These are phyloP conservation scores for Beris chalybata DNA, from an alignment of 2,888 invertebrate genomes.

Conservation along the genomic window DNA sequence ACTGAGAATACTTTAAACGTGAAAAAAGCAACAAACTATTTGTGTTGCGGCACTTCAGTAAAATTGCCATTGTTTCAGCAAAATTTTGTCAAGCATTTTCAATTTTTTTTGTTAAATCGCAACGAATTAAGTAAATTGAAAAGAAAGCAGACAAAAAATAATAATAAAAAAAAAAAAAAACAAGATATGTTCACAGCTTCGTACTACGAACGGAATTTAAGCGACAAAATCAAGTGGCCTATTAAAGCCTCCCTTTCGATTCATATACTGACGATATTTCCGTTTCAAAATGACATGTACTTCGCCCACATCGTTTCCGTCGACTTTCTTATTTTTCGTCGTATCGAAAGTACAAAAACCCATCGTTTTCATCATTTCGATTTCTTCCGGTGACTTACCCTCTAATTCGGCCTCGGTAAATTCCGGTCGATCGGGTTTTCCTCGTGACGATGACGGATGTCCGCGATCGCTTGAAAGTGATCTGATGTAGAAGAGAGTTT, in stretches of 20 bases:
- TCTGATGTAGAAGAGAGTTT: conserved; percentile 21
- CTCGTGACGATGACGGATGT: conserved; percentile 47
- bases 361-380: conserved; percentile 95
- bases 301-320: conserved; percentile 90
- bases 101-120: no score
- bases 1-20: no score
- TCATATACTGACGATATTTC: conserved; percentile 99
- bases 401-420: conserved; percentile 83
- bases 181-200: conserved; percentile 19
- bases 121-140: no score
- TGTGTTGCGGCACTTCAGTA: no score
- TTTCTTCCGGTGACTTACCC: conserved; percentile 88
- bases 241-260: conserved; percentile 98
- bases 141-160: no score
- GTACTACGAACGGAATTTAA: conserved; percentile 49
- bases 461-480: conserved; percentile 46
- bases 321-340: conserved; percentile 95
- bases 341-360: conserved; percentile 95
- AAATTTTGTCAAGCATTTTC: no score
- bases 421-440: conserved; percentile 62
- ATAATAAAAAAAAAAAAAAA: background rate
- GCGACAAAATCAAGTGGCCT: conserved; percentile 96
- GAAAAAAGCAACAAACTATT: no score
- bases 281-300: conserved; percentile 95
- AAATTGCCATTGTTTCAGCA: no score